Base-by-base conservation (phyloP, 2,113 vertebrate genomes). In the Synchiropus splendidus region DNA sequence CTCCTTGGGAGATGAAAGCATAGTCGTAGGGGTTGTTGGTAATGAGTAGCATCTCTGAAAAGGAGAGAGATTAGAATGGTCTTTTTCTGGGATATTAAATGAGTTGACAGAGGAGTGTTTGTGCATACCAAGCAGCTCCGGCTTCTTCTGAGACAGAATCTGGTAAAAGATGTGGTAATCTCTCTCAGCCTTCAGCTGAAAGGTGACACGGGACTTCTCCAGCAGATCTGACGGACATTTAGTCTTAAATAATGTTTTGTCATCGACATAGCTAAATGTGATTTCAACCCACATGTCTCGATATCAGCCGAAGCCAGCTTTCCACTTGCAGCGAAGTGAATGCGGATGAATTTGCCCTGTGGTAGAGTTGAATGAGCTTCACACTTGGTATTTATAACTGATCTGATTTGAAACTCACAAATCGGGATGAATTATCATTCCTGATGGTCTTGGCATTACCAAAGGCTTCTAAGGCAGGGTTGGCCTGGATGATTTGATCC, bases 111-210 rank as follows among this genome's bases (percentile, higher is more conserved):
- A 27, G 8, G n/a, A 27, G 21, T 8, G 8, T n/a, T 5, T 27
- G 21, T n/a, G n/a, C n/a, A n/a, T n/a, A 94, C 92, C 92, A 49
- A 96, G 72, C 2, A 96, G 51, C 54, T 96, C 92, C 1, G 92
- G 92, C 71, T 94, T 97, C 73, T 90, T 89, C 37, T 94, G 88
- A 47, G 92, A 94, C 58, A 97, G 72, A 44, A 97, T 97, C 85
- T 97, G 92, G 70, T 96, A 97, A 78, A 90, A 97, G 64, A 97
- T 93, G 70, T 97, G 93, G 51, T 96, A 97, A 61, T 95, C 90
- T 48, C 93, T 83, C 70, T 97, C 93, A 39, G 92, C 74, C 67
- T 84, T 94, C 14, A 95, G 88, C 85, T 96, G 92, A 74, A 90
- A 96, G 67, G 69, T 89, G 39, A 92, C 89, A 2, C 93, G 86